phyloP scores from a whole-genome alignment of 2,888 invertebrate species.

The Bimastos eiseni region DNA sequence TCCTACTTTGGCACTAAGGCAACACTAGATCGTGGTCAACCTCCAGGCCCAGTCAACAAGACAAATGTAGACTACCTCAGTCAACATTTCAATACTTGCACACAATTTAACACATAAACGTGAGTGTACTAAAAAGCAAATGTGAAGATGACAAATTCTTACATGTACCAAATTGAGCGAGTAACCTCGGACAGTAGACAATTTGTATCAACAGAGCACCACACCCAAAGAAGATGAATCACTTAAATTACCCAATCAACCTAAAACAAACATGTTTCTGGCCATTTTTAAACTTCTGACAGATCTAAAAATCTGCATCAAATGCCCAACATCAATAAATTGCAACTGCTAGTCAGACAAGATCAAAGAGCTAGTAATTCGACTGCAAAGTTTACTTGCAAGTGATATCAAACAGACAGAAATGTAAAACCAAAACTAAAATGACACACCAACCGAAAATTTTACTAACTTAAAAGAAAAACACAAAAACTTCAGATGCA shows the following conservation, averaged over 20 bases:
- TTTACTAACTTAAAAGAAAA: neutral
- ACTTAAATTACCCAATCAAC: neutral
- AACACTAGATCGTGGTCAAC: no score
- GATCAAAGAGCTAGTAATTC: neutral
- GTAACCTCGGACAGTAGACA: neutral
- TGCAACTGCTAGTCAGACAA: neutral
- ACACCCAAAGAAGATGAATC: neutral
- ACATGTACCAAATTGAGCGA: no score
- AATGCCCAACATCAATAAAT: neutral
- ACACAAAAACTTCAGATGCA: neutral
- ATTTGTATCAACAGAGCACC: neutral
- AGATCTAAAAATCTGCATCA: neutral
- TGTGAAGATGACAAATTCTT: no score
- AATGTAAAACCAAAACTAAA: neutral
- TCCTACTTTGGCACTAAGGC: no score
- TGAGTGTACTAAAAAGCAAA: no score
- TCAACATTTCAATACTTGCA: neutral
- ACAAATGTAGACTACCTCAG: neutral
- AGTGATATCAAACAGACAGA: neutral
- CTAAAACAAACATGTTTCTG: neutral
- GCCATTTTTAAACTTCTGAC: neutral
- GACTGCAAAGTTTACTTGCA: constrained; percentile 6
- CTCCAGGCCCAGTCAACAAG: no score
- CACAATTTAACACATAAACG: neutral
- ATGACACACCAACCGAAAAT: neutral